Evolutionary conservation across 1,140 invertebrate genomes (phyloP).

Genomic region (Macrosteles quadrilineatus): DNA sequence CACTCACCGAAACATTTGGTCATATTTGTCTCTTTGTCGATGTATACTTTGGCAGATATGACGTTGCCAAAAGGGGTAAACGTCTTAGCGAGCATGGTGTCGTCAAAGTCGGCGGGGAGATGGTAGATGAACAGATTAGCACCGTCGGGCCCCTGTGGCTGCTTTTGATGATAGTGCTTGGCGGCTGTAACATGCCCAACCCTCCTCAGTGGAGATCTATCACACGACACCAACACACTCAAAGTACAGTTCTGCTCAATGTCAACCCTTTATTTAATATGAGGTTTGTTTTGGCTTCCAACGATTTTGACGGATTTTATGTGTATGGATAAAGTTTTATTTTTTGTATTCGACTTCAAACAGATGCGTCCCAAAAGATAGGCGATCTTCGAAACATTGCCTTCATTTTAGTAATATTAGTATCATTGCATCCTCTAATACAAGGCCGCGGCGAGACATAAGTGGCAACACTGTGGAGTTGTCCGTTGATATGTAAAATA

Average conservation of each 20-base stretch:
- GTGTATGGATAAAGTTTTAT: no score
- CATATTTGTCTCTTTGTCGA: slow-evolving; percentile 98
- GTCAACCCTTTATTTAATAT: no score
- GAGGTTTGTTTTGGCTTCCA: no score
- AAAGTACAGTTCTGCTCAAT: slow-evolving; percentile 17
- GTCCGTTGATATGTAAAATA: no score
- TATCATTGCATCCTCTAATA: no score
- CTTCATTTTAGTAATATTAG: no score
- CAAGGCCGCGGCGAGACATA: no score
- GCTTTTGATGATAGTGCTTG: slow-evolving; percentile 69
- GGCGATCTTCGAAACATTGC: no score
- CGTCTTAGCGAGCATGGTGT: slow-evolving; percentile 90
- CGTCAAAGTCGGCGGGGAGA: slow-evolving; percentile 95
- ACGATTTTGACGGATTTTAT: no score
- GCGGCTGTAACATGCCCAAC: slow-evolving; percentile 49
- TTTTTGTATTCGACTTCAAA: no score
- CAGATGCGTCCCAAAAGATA: no score
- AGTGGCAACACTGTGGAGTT: no score
- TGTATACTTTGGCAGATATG: slow-evolving; percentile 98
- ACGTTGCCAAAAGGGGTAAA: slow-evolving; percentile 97
- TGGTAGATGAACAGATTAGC: slow-evolving; percentile 99
- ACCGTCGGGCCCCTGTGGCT: slow-evolving; percentile 93
- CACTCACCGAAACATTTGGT: slow-evolving; percentile 95
- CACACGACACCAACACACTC: background rate
- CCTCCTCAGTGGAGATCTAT: slow-evolving; percentile 52